Base-by-base conservation (phyloP, 2,888 invertebrate genomes). In the Geophilus truncorum region DNA sequence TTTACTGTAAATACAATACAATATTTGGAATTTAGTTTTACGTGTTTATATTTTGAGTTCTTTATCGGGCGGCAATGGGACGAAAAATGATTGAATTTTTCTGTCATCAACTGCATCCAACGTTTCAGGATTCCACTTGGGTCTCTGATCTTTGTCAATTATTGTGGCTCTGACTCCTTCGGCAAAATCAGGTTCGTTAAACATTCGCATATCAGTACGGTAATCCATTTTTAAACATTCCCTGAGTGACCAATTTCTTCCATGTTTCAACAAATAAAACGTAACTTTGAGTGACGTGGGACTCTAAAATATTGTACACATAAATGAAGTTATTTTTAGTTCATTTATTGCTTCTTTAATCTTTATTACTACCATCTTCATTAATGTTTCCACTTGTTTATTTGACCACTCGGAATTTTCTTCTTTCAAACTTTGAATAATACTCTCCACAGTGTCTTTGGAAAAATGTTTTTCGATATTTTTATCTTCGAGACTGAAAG, bases 271-370 rank as follows among this genome's bases (percentile, higher is more conserved):
- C 79, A 98, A 86, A 83, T 94, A 92, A 82, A 93, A 89, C 0
- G 97, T 93, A 0, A 98, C 90, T 90, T 97, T 97, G 84, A 98
- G 88, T 6, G 97, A 94, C 0, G 95, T 94, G 0, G 98, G 99
- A 0, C 97, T 97, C 89, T 89, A 83, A 62, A 84, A 83, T 51
- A 30, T n/a, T n/a, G 18, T 32, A 30, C 4, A 34, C 15, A 10
- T 12, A 77, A 32, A 32, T 77, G 21, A 18, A 30, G 21, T 7
- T 75, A 7, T 75, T 12, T 75, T 75, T 28, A 21, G 21, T 75
- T 2, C 4, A 9, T 15, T n/a, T n/a, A 7, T 9, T 12, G 21
- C 28, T 10, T 77, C 7, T 6, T 12, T 76, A 79, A 62, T n/a
- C n/a, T n/a, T n/a, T n/a, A n/a, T n/a, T n/a, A 82, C 81, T 83